These are phyloP conservation scores for Urocynchramus pylzowi DNA, from an alignment of 2,113 vertebrate species.

Conservation along the genomic window DNA sequence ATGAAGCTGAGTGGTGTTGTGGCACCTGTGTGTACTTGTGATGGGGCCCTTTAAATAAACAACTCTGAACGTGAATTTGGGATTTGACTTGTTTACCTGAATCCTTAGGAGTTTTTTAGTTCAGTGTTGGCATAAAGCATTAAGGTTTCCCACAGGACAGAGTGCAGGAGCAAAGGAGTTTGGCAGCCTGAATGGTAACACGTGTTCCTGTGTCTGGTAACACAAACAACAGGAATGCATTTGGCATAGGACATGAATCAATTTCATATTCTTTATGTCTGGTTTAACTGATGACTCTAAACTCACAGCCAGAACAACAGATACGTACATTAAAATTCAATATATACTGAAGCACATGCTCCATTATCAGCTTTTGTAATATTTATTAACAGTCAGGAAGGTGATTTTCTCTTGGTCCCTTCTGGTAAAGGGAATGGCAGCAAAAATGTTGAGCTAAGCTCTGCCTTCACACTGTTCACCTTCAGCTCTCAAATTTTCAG, in stretches of 20 bases:
- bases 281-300: neutral
- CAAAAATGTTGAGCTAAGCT: neutral
- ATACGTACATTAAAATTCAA: neutral
- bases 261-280: neutral
- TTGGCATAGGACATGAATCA: neutral
- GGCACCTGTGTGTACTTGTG: neutral
- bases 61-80: neutral
- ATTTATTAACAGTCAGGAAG: neutral
- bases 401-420: neutral
- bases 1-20: neutral
- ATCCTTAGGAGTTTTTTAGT: neutral
- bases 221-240: fast-evolving
- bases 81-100: neutral
- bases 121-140: neutral
- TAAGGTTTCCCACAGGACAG: neutral
- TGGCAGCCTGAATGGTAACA: neutral
- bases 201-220: neutral
- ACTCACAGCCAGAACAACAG: neutral
- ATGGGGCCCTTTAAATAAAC: conserved; percentile 72
- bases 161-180: neutral
- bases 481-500: neutral
- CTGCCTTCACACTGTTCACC: neutral
- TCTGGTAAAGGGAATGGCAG: neutral
- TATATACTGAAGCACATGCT: neutral
- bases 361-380: neutral